A percentile compares a stretch with the other conserved stretches of the same genome.
Conservation (phyloP, 2,797 vertebrate species). For the Phrynocephalus vlangalii region DNA sequence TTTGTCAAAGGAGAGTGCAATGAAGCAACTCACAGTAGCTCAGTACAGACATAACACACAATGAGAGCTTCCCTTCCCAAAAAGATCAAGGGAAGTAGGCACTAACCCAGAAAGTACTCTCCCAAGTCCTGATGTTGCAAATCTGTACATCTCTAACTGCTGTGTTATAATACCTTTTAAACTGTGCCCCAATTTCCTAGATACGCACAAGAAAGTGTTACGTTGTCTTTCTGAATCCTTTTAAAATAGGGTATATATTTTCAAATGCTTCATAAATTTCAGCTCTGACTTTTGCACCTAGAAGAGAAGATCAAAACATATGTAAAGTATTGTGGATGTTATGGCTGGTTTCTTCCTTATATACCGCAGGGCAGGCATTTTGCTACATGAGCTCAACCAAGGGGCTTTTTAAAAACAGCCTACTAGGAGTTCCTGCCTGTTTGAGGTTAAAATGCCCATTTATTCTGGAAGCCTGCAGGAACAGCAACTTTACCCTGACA, state of each 20-base stretch:
- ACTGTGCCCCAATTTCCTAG: slow-evolving; percentile 63
- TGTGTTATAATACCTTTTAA: slow-evolving; percentile 66
- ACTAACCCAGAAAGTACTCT: slow-evolving; percentile 68
- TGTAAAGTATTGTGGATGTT: neutral
- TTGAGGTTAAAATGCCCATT: no score
- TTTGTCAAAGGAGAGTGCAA: slow-evolving; percentile 62
- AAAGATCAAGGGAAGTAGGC: slow-evolving; percentile 55
- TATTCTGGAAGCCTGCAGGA: no score
- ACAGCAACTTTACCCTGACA: no score
- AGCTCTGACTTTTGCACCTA: slow-evolving; percentile 97
- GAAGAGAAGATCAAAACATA: slow-evolving; percentile 2
- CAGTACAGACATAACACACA: slow-evolving; percentile 63
- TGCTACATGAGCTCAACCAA: no score
- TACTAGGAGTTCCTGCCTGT: no score
- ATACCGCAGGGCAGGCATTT: no score
- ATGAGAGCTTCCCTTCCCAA: slow-evolving; percentile 50
- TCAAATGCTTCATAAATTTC: slow-evolving; percentile 99
- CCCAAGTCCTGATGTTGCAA: slow-evolving; percentile 63
- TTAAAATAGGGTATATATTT: slow-evolving; percentile 99
- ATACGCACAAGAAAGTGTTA: slow-evolving; percentile 76
- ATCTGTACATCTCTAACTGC: slow-evolving; percentile 65
- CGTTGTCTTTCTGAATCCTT: slow-evolving; percentile 98
- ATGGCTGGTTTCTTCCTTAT: neutral
- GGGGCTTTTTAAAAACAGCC: no score
- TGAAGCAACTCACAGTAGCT: slow-evolving; percentile 71